Evolutionary conservation across 2,113 vertebrate genomes (phyloP).

Genomic region (Eulacestoma nigropectus): DNA sequence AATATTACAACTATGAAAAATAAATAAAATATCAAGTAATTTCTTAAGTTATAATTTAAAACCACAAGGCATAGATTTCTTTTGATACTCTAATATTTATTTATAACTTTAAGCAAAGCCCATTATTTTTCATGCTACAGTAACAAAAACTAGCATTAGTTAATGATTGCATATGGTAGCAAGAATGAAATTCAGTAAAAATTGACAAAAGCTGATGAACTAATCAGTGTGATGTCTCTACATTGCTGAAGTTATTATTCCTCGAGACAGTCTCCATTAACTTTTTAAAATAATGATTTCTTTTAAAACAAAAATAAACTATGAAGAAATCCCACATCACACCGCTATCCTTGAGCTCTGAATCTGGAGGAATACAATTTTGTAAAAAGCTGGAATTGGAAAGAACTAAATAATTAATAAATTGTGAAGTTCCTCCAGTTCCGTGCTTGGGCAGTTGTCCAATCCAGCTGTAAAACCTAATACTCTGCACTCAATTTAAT

Average conservation of each 20-base stretch:
- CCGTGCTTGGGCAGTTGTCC: neutral
- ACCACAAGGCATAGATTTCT: neutral
- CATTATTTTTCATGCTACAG: neutral
- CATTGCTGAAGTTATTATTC: neutral
- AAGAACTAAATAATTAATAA: neutral
- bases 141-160: neutral
- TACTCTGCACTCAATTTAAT: neutral
- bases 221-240: neutral
- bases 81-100: neutral
- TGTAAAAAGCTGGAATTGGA: neutral
- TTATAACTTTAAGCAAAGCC: neutral
- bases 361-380: too few species aligned
- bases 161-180: neutral
- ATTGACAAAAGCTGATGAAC: neutral
- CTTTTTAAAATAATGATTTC: neutral
- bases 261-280: neutral
- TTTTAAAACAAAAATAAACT: neutral
- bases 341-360: neutral
- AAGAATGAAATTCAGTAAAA: neutral
- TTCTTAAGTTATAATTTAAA: neutral
- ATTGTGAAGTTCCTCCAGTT: neutral
- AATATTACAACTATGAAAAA: neutral
- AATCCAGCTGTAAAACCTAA: neutral
- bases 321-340: neutral
- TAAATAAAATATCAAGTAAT: neutral